A percentile compares a stretch with the other conserved stretches of the same genome.
phyloP scores from a whole-genome alignment of 2,888 invertebrate genomes.

The Apotomis turbidana region DNA sequence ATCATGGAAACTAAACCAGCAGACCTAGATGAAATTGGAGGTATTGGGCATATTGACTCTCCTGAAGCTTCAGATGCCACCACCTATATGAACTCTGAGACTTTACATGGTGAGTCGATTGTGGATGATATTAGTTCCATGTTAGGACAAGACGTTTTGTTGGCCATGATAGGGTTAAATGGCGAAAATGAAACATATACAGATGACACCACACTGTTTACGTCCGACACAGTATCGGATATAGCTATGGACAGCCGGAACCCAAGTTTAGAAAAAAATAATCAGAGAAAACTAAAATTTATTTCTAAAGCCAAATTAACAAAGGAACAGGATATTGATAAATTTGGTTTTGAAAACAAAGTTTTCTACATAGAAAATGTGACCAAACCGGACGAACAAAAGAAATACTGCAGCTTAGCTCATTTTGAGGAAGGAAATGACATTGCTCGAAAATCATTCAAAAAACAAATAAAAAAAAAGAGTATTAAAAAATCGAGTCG shows the following conservation, averaged over 20 bases:
- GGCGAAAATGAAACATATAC: constrained; percentile 87
- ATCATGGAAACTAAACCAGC: constrained; percentile 83
- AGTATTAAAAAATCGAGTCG: constrained; percentile 72
- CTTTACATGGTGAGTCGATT: constrained; percentile 90
- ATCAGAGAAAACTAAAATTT: constrained; percentile 84
- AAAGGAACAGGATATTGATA: constrained; percentile 76
- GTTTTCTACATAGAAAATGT: constrained; percentile 85
- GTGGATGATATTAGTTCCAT: constrained; percentile 91
- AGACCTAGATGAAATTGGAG: constrained; percentile 75
- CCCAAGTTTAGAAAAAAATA: constrained; percentile 82
- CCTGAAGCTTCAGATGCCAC: constrained; percentile 91
- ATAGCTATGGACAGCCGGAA: constrained; percentile 80
- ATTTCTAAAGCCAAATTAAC: constrained; percentile 75
- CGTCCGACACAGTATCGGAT: constrained; percentile 82
- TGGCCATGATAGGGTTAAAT: constrained; percentile 86
- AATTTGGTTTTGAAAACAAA: constrained; percentile 89
- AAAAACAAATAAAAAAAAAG: constrained; percentile 75
- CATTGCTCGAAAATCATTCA: constrained; percentile 91
- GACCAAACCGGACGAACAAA: constrained; percentile 82
- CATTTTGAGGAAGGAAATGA: constrained; percentile 93
- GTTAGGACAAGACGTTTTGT: constrained; percentile 87
- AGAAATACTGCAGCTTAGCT: constrained; percentile 90
- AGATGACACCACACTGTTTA: constrained; percentile 88
- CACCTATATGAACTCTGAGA: constrained; percentile 87
- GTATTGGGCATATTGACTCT: constrained; percentile 91